phyloP scores from a whole-genome alignment of 1,140 invertebrate genomes.

The Venturia canescens region DNA sequence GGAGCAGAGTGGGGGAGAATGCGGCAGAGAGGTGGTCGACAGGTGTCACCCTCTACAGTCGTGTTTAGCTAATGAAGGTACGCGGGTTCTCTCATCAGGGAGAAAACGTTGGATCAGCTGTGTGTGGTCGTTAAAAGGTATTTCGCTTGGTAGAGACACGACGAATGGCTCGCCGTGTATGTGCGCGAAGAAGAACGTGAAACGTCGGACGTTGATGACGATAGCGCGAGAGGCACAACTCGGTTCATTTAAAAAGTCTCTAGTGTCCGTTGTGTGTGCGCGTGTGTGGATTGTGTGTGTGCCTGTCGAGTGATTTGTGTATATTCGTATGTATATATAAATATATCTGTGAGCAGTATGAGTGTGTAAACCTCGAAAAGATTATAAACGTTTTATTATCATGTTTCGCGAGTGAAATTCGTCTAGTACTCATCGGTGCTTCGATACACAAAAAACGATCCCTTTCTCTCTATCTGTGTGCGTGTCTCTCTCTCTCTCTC shows the following conservation, averaged over 20 bases:
- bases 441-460: neutral
- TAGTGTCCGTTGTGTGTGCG: neutral
- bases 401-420: slow-evolving; percentile 9
- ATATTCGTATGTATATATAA: too few relatives aligned
- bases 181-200: slow-evolving; percentile 6
- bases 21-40: slow-evolving; percentile 23
- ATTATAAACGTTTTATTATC: slow-evolving; percentile 5
- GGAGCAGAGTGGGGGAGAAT: slow-evolving; percentile 5
- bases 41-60: slow-evolving; percentile 54
- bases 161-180: neutral
- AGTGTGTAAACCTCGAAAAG: neutral
- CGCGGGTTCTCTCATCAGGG: neutral
- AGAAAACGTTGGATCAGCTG: slow-evolving; percentile 23
- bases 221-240: slow-evolving; percentile 5
- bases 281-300: neutral
- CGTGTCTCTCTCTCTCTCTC: neutral
- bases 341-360: neutral
- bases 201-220: slow-evolving; percentile 10
- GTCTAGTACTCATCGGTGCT: neutral
- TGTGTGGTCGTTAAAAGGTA: slow-evolving; percentile 21
- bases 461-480: too few relatives aligned
- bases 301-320: neutral
- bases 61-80: slow-evolving; percentile 33
- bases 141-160: neutral
- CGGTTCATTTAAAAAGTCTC: slow-evolving; percentile 7